phyloP scores from a whole-genome alignment of 2,113 vertebrate species.

The Oriolus oriolus region DNA sequence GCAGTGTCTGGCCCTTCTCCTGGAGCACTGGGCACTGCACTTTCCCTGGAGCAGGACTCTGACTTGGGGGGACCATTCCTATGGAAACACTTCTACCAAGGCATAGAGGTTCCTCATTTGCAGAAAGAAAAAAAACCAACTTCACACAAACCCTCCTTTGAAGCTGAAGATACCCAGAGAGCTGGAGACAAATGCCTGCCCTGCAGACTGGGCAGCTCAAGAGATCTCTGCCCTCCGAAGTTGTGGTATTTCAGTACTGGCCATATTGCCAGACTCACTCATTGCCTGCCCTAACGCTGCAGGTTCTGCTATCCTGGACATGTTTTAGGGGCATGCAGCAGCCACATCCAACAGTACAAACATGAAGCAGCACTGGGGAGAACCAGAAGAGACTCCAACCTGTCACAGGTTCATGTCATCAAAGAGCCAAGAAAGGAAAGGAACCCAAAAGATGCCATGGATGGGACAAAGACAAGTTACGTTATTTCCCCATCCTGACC shows the following conservation, averaged over 20 bases:
- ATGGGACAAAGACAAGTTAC: background rate
- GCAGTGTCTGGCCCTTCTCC: background rate
- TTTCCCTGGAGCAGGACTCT: background rate
- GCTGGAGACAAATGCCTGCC: background rate
- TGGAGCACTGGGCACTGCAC: background rate
- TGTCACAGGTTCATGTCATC: background rate
- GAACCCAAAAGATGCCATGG: background rate
- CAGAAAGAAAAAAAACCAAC: background rate
- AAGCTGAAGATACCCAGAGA: background rate
- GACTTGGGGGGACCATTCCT: background rate
- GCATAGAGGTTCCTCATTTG: background rate
- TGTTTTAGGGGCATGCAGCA: background rate
- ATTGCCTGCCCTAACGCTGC: fast-evolving
- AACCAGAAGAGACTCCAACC: background rate
- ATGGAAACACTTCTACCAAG: background rate
- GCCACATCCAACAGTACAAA: background rate
- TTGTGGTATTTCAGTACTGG: background rate
- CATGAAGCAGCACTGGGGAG: background rate
- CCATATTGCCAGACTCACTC: background rate
- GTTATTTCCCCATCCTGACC: background rate
- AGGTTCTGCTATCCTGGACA: background rate
- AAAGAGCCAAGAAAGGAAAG: background rate
- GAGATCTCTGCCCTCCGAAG: background rate
- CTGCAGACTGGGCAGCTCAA: background rate
- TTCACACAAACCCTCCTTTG: background rate